Evolutionary conservation across 2,113 vertebrate species (phyloP).

Genomic region (Alethe castanea): DNA sequence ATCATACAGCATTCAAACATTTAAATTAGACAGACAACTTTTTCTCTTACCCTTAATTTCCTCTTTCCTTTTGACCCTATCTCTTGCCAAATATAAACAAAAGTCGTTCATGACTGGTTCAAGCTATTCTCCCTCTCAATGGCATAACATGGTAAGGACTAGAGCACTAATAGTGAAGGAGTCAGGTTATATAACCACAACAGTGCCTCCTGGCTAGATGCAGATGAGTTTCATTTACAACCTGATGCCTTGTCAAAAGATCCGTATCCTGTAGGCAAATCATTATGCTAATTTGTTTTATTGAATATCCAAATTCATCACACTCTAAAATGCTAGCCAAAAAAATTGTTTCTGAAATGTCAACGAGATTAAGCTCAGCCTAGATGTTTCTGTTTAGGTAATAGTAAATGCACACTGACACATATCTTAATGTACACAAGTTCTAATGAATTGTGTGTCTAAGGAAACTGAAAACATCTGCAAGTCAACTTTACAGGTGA

Average conservation of each 20-base stretch:
- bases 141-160: not conserved
- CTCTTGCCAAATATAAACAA: not conserved
- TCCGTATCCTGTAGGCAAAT: not conserved
- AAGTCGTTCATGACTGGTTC: not conserved
- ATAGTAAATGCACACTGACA: not conserved
- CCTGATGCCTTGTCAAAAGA: not conserved
- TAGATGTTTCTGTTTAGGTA: not conserved
- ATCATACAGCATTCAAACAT: not conserved
- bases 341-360: not conserved
- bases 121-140: not conserved
- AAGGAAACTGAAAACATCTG: not conserved
- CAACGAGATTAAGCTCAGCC: not conserved
- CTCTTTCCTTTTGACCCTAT: not conserved
- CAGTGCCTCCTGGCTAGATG: not conserved
- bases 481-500: not conserved
- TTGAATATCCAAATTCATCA: not conserved
- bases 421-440: not conserved
- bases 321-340: not conserved
- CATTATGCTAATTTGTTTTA: not conserved
- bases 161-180: not conserved
- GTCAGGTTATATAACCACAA: not conserved
- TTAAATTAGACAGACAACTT: not conserved
- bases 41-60: not conserved
- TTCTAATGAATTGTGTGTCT: not conserved
- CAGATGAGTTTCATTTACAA: slow-evolving; percentile 5